Evolutionary conservation across 1,140 invertebrate species (phyloP), one percentile per base, ranked within the genome.

Genomic region (Bombus pyrosoma): DNA sequence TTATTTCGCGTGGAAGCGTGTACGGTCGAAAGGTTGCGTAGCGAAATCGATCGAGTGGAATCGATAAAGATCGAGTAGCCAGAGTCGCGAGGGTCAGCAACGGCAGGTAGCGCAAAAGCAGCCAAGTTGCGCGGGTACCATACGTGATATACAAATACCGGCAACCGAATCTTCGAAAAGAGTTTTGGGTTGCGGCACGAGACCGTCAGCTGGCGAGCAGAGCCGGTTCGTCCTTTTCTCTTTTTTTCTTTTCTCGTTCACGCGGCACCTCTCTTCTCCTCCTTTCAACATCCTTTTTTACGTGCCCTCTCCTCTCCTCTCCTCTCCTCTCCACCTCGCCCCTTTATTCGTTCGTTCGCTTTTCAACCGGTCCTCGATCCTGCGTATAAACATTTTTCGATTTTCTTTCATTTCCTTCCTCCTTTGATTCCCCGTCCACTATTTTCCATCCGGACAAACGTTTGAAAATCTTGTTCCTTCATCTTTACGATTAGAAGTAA

Each of bases 131-230:
- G 22, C 34, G 6, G 43, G 68, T 32, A 83, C 47, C 75, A 89
- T 78, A 85, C 89, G 75, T 28, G 84, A 90, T 90, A 89, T 76
- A 78, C 81, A 90, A 93, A 93, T 90, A 92, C 77, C 69, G 69
- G 89, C 89, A 92, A 93, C 79, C 86, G 88, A 91, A 93, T 91
- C 88, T 90, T 90, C 64, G 85, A 72, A 77, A 83, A 82, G 85
- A 87, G 88, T 91, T 83, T 93, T 90, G 62, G 83, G 90, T 93
- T 93, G 85, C 91, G 85, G 89, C 91, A 91, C 89, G 89, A 92
- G 87, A 72, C 89, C 90, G 92, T 93, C 93, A 94, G 93, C 89
- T 94, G 93, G 93, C 78, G 90, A 92, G 92, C 93, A 93, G 90
- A 25, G 76, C 78, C 78, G 66, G 34, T 68, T 34, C 34, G 15